A percentile compares a stretch with the other conserved stretches of the same genome.
Evolutionary conservation across 1,140 invertebrate species (phyloP).

Genomic region (Bombus sibiricus): DNA sequence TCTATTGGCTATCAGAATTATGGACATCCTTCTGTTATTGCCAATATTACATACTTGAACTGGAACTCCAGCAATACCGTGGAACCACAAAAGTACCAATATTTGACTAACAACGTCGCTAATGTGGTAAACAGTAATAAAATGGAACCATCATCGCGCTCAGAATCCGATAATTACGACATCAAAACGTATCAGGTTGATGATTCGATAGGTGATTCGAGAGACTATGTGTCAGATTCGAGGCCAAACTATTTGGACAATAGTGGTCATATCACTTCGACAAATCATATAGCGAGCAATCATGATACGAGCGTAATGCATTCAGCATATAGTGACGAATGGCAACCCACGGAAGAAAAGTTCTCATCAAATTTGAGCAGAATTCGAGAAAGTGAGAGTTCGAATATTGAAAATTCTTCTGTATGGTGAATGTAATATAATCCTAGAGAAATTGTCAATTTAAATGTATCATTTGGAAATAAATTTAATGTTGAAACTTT

Average conservation of each 20-base stretch:
- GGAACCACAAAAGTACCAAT: background rate
- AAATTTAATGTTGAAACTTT: background rate
- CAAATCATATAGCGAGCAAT: background rate
- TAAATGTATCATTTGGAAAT: background rate
- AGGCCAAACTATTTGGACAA: background rate
- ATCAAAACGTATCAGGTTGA: background rate
- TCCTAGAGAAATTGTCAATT: background rate
- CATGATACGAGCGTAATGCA: background rate
- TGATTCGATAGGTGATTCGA: background rate
- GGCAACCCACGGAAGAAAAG: slow-evolving; percentile 43
- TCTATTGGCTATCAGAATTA: slow-evolving; percentile 4
- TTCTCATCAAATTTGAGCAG: background rate
- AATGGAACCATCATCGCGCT: background rate
- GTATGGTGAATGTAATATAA: slow-evolving; percentile 15
- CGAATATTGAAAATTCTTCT: background rate
- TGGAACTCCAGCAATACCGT: slow-evolving; percentile 9
- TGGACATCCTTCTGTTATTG: background rate
- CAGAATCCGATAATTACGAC: background rate
- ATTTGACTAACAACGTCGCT: background rate
- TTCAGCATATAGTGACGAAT: slow-evolving; percentile 33
- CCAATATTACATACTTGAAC: background rate
- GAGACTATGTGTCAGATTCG: background rate
- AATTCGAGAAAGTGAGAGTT: background rate
- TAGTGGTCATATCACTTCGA: background rate
- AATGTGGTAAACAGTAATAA: background rate